Evolutionary conservation across 2,888 invertebrate genomes (phyloP).

Genomic region (Drymonia ruficornis): DNA sequence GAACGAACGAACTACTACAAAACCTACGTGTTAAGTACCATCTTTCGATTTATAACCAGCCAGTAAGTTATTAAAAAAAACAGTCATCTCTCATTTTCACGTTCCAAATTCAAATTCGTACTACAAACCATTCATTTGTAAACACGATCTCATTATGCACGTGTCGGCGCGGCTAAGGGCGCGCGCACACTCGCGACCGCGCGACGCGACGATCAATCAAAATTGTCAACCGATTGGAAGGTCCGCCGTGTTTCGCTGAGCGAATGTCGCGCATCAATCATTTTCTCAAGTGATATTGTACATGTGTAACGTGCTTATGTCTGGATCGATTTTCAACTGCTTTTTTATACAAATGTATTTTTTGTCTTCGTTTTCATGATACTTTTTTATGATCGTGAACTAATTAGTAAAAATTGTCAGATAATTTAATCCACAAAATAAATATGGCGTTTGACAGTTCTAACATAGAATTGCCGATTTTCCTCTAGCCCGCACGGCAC

Average conservation of each 20-base stretch:
- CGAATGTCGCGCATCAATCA: slow-evolving; percentile 75
- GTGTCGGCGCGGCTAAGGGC: slow-evolving; percentile 38
- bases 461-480: no score
- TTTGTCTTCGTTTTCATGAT: background rate
- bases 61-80: no score
- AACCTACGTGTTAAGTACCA: no score
- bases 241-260: slow-evolving; percentile 65
- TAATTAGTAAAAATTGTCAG: no score
- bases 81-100: no score
- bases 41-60: no score
- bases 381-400: no score
- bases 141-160: slow-evolving; percentile 56
- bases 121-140: slow-evolving; percentile 42
- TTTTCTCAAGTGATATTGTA: slow-evolving; percentile 50
- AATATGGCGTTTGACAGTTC: no score
- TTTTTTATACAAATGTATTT: background rate
- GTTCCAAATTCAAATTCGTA: slow-evolving; percentile 1
- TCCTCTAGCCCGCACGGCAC: no score
- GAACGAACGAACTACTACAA: no score
- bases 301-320: slow-evolving; percentile 30
- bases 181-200: slow-evolving; percentile 30
- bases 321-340: slow-evolving; percentile 36
- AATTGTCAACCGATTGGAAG: slow-evolving; percentile 81
- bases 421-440: no score
- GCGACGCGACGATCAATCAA: slow-evolving; percentile 72